These are phyloP conservation scores for Papilio glaucus DNA, from an alignment of 1,140 invertebrate genomes.

Conservation along the genomic window DNA sequence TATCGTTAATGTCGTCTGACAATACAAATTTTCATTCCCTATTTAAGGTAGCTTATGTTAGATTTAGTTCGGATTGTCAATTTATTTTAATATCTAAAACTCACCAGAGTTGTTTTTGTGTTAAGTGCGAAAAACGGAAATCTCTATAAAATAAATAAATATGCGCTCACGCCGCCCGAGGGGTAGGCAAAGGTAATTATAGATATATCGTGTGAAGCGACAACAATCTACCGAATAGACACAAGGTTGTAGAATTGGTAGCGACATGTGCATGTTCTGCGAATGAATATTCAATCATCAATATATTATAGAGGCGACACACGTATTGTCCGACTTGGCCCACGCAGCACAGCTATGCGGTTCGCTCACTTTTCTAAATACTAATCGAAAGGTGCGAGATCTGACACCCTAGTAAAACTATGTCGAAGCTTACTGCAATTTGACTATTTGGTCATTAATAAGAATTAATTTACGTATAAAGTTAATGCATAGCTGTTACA, in stretches of 20 bases:
- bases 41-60: too few species aligned
- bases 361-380: conserved; percentile 15
- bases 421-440: conserved; percentile 3
- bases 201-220: conserved; percentile 16
- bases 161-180: too few species aligned
- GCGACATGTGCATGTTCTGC: conserved; percentile 26
- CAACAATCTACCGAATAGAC: conserved; percentile 34
- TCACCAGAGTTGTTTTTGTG: too few species aligned
- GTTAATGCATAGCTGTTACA: too few species aligned
- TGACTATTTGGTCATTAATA: neutral
- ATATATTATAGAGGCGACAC: conserved; percentile 25
- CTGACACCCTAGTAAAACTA: conserved; percentile 5
- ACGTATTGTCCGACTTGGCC: conserved; percentile 47
- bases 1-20: too few species aligned
- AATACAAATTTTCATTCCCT: too few species aligned
- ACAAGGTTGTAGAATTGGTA: conserved; percentile 44
- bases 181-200: too few species aligned
- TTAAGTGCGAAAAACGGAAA: too few species aligned
- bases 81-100: too few species aligned
- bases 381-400: conserved; percentile 14
- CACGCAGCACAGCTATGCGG: conserved; percentile 17
- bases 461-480: neutral
- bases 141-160: too few species aligned
- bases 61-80: too few species aligned
- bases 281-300: conserved; percentile 60